Conservation (phyloP, 2,797 vertebrate genomes). For the Capromys pilorides region DNA sequence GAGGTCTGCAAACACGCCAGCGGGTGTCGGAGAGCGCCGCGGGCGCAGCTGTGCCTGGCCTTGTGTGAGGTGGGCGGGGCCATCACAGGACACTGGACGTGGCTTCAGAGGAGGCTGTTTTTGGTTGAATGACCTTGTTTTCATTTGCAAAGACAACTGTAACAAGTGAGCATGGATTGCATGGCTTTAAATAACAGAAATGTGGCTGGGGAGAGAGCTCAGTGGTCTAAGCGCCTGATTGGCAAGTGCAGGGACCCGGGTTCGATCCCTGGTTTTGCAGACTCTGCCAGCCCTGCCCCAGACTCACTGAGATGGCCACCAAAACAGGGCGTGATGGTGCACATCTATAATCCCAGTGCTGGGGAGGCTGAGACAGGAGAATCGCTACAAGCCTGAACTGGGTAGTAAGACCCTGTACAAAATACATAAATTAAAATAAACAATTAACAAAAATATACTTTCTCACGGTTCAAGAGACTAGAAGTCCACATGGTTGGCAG, state of each 20-base stretch:
- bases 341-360: no score
- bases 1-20: background rate
- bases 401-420: no score
- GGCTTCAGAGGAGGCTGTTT: background rate
- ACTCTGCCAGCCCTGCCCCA: no score
- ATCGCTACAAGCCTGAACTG: no score
- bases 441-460: constrained; percentile 32
- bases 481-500: background rate
- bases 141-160: background rate
- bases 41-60: background rate
- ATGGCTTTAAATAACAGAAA: background rate
- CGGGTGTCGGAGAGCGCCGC: background rate
- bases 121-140: background rate
- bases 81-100: background rate
- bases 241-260: no score
- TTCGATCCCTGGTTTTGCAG: no score
- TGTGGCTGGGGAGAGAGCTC: background rate
- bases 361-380: no score
- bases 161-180: background rate
- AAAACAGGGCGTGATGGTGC: no score
- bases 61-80: background rate
- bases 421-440: no score
- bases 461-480: background rate
- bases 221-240: no score
- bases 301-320: no score